Percentiles rank a stretch among this genome's conserved stretches.
phyloP scores from a whole-genome alignment of 2,888 invertebrate species.

The Pheosia gnoma region DNA sequence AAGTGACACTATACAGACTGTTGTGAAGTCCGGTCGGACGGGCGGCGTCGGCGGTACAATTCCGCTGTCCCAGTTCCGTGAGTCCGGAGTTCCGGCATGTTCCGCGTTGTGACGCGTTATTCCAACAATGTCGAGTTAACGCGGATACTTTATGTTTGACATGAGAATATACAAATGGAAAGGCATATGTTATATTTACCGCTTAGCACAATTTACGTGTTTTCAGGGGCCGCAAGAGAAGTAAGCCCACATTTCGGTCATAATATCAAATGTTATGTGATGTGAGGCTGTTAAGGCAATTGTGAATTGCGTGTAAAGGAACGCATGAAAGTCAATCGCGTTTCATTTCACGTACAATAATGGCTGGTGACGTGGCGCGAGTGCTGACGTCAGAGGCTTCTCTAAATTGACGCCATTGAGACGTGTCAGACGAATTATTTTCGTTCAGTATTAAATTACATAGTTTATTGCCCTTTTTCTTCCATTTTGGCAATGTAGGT shows the following conservation, averaged over 20 bases:
- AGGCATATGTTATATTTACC: neutral
- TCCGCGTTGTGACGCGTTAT: slow-evolving; percentile 1
- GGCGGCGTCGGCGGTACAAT: neutral
- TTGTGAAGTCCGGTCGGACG: neutral
- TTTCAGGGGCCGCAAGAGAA: neutral
- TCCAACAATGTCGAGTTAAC: slow-evolving; percentile 3
- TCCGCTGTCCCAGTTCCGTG: slow-evolving; percentile 2
- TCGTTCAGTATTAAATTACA: neutral
- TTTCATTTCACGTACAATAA: neutral
- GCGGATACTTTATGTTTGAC: neutral
- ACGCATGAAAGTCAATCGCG: neutral
- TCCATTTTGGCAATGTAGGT: too few species aligned
- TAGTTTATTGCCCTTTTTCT: too few species aligned
- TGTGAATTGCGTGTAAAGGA: neutral
- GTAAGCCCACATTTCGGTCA: neutral
- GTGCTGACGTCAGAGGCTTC: neutral
- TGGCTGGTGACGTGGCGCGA: neutral
- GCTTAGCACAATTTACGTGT: neutral
- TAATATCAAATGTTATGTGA: too few species aligned
- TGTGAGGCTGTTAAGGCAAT: too few species aligned
- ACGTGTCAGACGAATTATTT: neutral
- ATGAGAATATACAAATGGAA: neutral
- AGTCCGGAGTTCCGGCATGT: slow-evolving; percentile 3
- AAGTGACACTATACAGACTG: neutral
- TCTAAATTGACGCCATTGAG: neutral